Evolutionary conservation across 2,113 vertebrate species (phyloP).

Genomic region (Lanius ludovicianus): DNA sequence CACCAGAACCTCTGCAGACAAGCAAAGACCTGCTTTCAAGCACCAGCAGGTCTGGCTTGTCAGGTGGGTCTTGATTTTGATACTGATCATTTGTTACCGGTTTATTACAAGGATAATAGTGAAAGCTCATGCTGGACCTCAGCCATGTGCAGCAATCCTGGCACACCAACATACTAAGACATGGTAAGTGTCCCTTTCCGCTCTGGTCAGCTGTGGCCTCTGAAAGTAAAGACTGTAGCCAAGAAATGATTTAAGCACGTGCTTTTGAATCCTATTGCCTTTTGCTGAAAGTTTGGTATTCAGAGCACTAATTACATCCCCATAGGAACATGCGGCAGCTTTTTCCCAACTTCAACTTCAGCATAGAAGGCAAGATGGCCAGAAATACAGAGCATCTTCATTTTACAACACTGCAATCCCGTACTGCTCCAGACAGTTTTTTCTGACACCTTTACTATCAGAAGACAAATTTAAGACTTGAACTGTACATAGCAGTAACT

Average conservation of each 20-base stretch:
- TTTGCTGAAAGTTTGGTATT: background rate
- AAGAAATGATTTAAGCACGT: background rate
- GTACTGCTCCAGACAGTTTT: background rate
- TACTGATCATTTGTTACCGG: background rate
- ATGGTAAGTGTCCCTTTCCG: background rate
- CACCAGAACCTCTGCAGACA: background rate
- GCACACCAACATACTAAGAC: accelerated
- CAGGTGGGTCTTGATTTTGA: background rate
- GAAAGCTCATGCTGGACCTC: background rate
- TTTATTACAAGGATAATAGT: too few species aligned
- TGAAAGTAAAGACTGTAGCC: background rate
- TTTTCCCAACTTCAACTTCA: background rate
- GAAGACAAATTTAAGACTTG: background rate
- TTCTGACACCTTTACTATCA: background rate
- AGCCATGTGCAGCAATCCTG: background rate
- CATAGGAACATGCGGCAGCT: background rate
- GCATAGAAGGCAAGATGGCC: background rate
- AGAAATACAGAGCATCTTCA: background rate
- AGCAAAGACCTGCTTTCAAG: background rate
- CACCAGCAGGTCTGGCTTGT: background rate
- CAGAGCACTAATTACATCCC: background rate
- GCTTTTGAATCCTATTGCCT: background rate
- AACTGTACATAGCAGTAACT: background rate
- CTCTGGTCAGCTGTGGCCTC: accelerated
- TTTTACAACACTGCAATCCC: background rate